Base-by-base conservation (phyloP, 2,797 vertebrate species). In the Myripristis jacobus region DNA sequence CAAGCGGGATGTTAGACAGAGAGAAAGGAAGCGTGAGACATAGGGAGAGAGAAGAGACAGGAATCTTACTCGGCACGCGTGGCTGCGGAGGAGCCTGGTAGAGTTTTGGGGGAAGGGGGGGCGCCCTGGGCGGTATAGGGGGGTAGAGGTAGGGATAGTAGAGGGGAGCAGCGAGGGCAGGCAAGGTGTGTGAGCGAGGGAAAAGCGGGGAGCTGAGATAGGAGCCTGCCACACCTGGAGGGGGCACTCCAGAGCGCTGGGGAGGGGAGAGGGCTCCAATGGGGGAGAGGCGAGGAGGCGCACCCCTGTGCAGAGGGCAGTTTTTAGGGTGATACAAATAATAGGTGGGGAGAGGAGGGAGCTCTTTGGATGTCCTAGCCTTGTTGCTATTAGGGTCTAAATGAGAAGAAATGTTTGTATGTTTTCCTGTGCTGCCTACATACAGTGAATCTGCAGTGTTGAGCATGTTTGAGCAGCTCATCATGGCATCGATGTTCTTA, bases 241-340 rank as follows among this genome's bases (percentile, higher is more conserved):
- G 88, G 47, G 92, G 94, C 11, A 87, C 86, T 44, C 93, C 91
- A 0, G 92, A 87, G 50, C 96, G 93, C 19, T 86, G 88, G 7
- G 96, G 96, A 12, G 96, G 96, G 56, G 96, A 95, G 55, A 96
- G 94, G 3, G 96, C 96, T 12, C 96, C 96, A 1, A 97, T 90
- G 0, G 96, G 96, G 66, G 96, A 97, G 64, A 96, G 94, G 83
- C 96, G 96, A 18, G 94, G 92, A 0, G 95, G 95, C 69, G 93
- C 88, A 0, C 94, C 94, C 71, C 90, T 87, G 86, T 93, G 94
- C 77, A 92, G 89, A 52, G 93, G 93, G 79, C 93, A 94, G 89
- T 92, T 94, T 80, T 93, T 93, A 29, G 94, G 94, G 60, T 94
- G 94, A 65, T 95, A 93, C 24, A 95, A 87, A 63, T 89, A 92